Conservation (phyloP, 2,888 invertebrate species). For the Sesamia inferens region DNA sequence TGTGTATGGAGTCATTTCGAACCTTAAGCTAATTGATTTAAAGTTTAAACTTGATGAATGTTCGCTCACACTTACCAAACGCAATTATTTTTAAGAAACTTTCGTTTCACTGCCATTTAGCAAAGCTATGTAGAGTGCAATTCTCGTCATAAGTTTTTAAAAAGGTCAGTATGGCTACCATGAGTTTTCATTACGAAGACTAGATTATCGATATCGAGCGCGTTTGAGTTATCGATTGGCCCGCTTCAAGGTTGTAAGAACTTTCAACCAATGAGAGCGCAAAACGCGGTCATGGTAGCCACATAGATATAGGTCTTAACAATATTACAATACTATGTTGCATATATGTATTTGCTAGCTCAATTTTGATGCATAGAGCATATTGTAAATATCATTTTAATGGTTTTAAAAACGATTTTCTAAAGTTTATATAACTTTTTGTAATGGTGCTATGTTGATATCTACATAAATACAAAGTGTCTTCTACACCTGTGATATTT, state of each 20-base stretch:
- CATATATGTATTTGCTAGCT: conserved; percentile 5
- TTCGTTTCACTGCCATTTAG: conserved; percentile 20
- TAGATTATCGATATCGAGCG: no score
- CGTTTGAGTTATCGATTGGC: no score
- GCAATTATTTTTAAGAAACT: neutral
- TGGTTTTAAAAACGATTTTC: neutral
- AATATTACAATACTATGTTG: neutral
- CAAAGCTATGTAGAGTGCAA: no score
- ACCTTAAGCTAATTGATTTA: neutral
- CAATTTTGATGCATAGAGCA: conserved; percentile 21
- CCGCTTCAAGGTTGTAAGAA: no score
- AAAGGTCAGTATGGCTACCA: no score
- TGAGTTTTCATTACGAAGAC: no score
- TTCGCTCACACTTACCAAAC: conserved; percentile 1
- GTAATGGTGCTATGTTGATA: conserved; percentile 23
- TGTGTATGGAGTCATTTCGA: neutral
- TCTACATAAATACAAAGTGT: conserved; percentile 48
- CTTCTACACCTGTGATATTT: conserved; percentile 68
- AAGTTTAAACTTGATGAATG: conserved; percentile 9
- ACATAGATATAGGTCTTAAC: no score
- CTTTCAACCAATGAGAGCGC: no score
- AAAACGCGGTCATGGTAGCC: no score
- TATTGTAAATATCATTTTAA: neutral
- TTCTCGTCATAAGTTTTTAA: neutral
- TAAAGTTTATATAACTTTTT: neutral